Percentiles rank a stretch among this genome's conserved stretches.
phyloP scores from a whole-genome alignment of 2,797 vertebrate species.

The Typhlichthys subterraneus region DNA sequence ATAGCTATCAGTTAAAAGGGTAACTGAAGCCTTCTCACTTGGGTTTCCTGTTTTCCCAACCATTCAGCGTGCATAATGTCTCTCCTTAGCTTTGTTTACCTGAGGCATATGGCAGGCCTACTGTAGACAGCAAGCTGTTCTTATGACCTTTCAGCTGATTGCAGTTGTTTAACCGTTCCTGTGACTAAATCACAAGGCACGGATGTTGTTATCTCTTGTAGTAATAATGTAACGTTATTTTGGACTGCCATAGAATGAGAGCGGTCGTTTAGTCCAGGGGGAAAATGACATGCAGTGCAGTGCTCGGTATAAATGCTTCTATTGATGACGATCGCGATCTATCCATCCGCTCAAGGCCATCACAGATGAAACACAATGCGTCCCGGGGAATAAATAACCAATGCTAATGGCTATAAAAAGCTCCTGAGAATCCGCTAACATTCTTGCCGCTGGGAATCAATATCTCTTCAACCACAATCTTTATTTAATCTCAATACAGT shows the following conservation, averaged over 20 bases:
- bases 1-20: constrained; percentile 74
- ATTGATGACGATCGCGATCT: constrained; percentile 71
- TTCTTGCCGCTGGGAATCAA: constrained; percentile 70
- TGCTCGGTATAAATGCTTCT: constrained; percentile 63
- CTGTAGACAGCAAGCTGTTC: constrained; percentile 59
- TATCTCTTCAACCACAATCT: constrained; percentile 69
- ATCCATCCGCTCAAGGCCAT: constrained; percentile 54
- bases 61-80: constrained; percentile 56
- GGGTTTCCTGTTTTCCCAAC: constrained; percentile 27
- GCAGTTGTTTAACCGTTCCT: constrained; percentile 30
- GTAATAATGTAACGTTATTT: constrained; percentile 3
- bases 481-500: constrained; percentile 70
- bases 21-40: constrained; percentile 68
- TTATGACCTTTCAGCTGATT: constrained; percentile 37
- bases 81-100: constrained; percentile 68
- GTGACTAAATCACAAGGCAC: constrained; percentile 51
- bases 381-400: constrained; percentile 71
- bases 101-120: constrained; percentile 64
- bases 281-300: constrained; percentile 23
- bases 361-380: constrained; percentile 74
- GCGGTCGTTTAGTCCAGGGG: constrained; percentile 29
- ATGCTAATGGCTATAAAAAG: constrained; percentile 77
- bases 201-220: constrained; percentile 23
- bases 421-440: constrained; percentile 60
- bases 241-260: constrained; percentile 19